A percentile compares a stretch with the other conserved stretches of the same genome.
These are phyloP conservation scores for Brevimyrus niger DNA, from an alignment of 2,113 vertebrate genomes.

Conservation along the genomic window DNA sequence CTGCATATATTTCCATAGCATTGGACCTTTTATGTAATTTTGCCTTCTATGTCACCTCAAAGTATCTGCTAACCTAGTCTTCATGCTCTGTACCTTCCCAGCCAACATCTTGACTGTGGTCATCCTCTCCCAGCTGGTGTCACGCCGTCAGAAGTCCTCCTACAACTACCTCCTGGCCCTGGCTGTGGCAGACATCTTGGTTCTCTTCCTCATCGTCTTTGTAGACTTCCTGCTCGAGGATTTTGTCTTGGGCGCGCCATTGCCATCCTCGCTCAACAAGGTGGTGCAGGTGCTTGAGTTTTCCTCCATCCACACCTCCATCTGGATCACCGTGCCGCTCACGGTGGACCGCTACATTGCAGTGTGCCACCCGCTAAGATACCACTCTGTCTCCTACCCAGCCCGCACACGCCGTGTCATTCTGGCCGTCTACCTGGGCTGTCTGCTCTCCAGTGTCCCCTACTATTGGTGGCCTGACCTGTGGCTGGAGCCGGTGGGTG, in stretches of 20 bases:
- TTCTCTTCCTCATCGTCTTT: constrained; percentile 91
- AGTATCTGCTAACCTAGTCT: background rate
- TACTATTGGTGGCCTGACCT: constrained; percentile 98
- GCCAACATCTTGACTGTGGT: constrained; percentile 94
- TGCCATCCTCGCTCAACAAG: constrained; percentile 76
- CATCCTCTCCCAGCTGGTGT: constrained; percentile 89
- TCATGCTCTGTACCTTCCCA: constrained; percentile 36
- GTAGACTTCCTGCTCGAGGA: constrained; percentile 93
- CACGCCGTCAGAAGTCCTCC: constrained; percentile 92
- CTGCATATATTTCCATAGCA: background rate
- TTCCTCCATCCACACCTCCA: constrained; percentile 93
- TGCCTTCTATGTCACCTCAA: background rate
- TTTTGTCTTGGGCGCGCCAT: constrained; percentile 75
- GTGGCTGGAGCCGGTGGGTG: constrained; percentile 67
- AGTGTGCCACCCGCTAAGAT: constrained; percentile 89
- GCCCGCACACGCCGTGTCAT: constrained; percentile 87
- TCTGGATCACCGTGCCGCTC: constrained; percentile 91
- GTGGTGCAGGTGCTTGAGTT: constrained; percentile 88
- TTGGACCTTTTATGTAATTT: background rate
- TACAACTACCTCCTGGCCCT: constrained; percentile 95
- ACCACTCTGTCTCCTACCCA: constrained; percentile 88
- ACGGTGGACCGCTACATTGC: constrained; percentile 92
- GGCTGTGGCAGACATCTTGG: constrained; percentile 88
- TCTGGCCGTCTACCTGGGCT: constrained; percentile 75
- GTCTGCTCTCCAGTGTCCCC: constrained; percentile 80